Percentiles rank a stretch among this genome's conserved stretches.
Evolutionary conservation across 2,888 invertebrate genomes (phyloP).

Genomic region (Synanthedon andrenaeformis): DNA sequence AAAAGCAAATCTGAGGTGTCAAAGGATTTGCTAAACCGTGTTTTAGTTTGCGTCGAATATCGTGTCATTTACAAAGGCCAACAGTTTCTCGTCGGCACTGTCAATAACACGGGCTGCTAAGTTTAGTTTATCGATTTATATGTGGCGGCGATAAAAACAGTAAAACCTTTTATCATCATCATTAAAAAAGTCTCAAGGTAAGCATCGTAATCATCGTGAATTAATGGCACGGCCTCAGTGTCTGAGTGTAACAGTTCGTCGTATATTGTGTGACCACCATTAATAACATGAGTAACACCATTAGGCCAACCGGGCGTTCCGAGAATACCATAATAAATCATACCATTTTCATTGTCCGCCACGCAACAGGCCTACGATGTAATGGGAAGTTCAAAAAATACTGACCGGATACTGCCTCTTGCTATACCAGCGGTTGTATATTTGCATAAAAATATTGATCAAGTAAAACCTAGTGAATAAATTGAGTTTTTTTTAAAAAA

Average conservation of each 20-base stretch:
- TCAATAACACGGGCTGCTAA: too few species aligned
- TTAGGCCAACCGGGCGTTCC: conserved; percentile 14
- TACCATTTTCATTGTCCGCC: conserved; percentile 20
- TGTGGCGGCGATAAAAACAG: too few species aligned
- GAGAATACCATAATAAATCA: conserved; percentile 29
- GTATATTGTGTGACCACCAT: conserved; percentile 12
- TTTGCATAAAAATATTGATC: too few species aligned
- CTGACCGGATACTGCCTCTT: not conserved
- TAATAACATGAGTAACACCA: conserved; percentile 32
- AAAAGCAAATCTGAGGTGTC: too few species aligned
- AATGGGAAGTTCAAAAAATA: conserved; percentile 1
- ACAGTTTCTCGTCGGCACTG: too few species aligned
- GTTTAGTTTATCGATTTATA: too few species aligned
- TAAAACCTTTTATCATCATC: too few species aligned
- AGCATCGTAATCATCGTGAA: conserved; percentile 1
- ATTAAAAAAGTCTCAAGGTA: not conserved
- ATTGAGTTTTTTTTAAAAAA: too few species aligned
- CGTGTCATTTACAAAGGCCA: too few species aligned
- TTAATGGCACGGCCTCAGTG: conserved; percentile 4
- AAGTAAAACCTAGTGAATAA: too few species aligned
- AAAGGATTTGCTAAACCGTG: too few species aligned
- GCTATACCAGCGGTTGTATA: not conserved
- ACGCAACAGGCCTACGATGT: conserved; percentile 6
- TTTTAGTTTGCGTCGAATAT: too few species aligned
- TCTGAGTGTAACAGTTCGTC: conserved; percentile 1